Percentiles rank a stretch among this genome's conserved stretches.
These are phyloP conservation scores for Sternotherus odoratus DNA, from an alignment of 2,797 vertebrate genomes.

Conservation along the genomic window DNA sequence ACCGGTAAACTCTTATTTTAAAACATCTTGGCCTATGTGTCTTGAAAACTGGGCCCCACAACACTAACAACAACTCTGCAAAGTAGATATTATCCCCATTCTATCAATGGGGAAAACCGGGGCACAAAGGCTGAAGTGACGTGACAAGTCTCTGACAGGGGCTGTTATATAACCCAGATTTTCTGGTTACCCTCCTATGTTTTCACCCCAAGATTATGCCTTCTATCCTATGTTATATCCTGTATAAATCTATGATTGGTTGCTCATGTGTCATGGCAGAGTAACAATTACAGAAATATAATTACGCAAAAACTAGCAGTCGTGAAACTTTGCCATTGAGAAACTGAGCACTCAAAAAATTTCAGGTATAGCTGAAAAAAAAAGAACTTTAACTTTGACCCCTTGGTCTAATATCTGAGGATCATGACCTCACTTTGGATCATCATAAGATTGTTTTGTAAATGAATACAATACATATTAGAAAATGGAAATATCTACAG, in stretches of 20 bases:
- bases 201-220: neutral
- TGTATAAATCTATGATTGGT: neutral
- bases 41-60: neutral
- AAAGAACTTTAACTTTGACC: neutral
- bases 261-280: neutral
- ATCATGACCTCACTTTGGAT: constrained; percentile 1
- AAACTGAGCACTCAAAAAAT: neutral
- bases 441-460: neutral
- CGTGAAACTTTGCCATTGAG: neutral
- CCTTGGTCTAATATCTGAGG: neutral
- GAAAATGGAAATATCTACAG: neutral
- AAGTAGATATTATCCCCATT: neutral
- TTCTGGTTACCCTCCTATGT: neutral
- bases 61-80: neutral
- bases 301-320: neutral
- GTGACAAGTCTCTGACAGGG: neutral
- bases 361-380: neutral
- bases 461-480: neutral
- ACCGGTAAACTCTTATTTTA: neutral
- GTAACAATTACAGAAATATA: neutral
- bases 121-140: neutral
- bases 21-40: neutral
- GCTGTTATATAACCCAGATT: neutral
- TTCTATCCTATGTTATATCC: neutral
- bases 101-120: neutral